A percentile compares a stretch with the other conserved stretches of the same genome.
Conservation (phyloP, 2,888 invertebrate species). For the Netelia melanura region DNA sequence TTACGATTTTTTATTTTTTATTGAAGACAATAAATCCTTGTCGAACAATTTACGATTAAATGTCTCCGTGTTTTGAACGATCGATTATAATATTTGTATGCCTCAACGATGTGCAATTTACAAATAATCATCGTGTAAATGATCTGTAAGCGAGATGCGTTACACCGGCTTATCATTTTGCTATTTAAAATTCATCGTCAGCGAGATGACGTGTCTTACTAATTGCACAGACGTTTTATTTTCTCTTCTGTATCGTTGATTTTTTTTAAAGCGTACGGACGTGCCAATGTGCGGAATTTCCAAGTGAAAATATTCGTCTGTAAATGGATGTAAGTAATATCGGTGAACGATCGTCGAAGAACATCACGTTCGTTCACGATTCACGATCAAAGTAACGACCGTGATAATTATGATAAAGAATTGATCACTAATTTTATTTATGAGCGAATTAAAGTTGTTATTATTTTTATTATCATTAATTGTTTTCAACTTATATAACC, state of each 20-base stretch:
- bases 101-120: background rate
- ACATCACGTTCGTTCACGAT: conserved; percentile 39
- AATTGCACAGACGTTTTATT: conserved; percentile 28
- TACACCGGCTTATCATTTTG: conserved; percentile 43
- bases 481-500: too few relatives aligned
- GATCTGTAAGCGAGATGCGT: conserved; percentile 19
- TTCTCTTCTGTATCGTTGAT: background rate
- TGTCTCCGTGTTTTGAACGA: background rate
- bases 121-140: background rate
- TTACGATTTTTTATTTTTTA: too few relatives aligned
- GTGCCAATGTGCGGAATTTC: too few relatives aligned
- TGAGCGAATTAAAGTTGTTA: background rate
- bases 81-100: background rate
- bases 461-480: background rate
- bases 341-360: background rate
- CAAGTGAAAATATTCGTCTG: too few relatives aligned
- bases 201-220: conserved; percentile 38
- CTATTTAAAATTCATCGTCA: conserved; percentile 41
- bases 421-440: background rate
- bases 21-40: background rate
- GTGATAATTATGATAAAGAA: conserved; percentile 16
- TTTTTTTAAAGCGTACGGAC: conserved; percentile 2
- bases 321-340: too few relatives aligned
- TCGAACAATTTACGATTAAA: background rate
- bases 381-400: conserved; percentile 18